A percentile compares a stretch with the other conserved stretches of the same genome.
These are phyloP conservation scores for Psammodynastes pulverulentus DNA, from an alignment of 2,113 vertebrate genomes.

Conservation along the genomic window DNA sequence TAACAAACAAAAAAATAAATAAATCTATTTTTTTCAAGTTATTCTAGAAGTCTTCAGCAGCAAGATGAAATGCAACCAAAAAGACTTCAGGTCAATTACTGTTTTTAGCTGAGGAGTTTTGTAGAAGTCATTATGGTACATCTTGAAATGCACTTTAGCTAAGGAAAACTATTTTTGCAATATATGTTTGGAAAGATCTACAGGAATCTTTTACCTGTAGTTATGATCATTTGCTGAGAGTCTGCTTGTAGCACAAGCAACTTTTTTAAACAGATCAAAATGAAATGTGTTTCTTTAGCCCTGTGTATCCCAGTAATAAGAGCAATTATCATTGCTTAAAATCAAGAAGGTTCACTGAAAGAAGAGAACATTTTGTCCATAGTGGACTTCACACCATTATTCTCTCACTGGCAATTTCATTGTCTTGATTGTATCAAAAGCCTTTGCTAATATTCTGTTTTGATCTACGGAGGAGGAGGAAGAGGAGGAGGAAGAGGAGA, in stretches of 20 bases:
- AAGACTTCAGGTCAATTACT: neutral
- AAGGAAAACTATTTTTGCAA: neutral
- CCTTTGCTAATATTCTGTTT: neutral
- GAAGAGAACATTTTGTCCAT: neutral
- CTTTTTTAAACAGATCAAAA: neutral
- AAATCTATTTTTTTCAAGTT: neutral
- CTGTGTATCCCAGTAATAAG: constrained; percentile 6
- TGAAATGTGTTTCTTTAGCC: neutral
- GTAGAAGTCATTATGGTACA: too few relatives aligned
- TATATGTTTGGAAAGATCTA: neutral
- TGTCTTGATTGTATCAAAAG: neutral
- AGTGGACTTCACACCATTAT: neutral
- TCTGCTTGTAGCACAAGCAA: neutral
- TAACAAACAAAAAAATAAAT: neutral
- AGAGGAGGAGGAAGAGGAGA: too few relatives aligned
- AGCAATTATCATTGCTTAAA: neutral
- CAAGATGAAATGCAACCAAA: neutral
- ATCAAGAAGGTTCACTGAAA: neutral
- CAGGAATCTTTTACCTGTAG: neutral
- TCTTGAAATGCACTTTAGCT: neutral
- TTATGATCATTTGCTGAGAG: neutral
- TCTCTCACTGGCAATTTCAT: neutral
- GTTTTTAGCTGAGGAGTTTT: neutral
- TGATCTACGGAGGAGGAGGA: neutral
- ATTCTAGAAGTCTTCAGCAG: neutral